Base-by-base conservation (phyloP, 1,140 invertebrate species). In the Globodera ellingtonae region DNA sequence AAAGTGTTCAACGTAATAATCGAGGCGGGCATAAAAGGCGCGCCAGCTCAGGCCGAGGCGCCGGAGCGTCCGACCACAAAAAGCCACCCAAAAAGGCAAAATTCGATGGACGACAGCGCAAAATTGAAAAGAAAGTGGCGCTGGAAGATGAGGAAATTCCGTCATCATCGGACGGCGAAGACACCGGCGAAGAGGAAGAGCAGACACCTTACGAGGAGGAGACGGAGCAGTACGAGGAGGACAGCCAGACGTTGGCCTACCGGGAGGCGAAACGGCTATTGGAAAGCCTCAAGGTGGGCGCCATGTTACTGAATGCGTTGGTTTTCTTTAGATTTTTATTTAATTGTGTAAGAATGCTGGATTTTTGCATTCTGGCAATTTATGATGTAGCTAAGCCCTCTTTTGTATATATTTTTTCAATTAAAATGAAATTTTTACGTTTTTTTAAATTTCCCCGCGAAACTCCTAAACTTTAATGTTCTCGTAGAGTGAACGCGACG, bases 271-370 rank as follows among this genome's bases (percentile, higher is more conserved):
- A 80, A 48, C 44, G 18, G 44, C 52, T 80, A 9, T 46, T 80
- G 21, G 79, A 80, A 35, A 80, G 72, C 56, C 35, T 80, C 69
- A 73, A 80, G 71, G 79, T 80, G 24, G 35, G 47, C 21, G 18
- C 18, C n/a, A 35, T 35, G 35, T 79, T 44, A 59, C 21, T 15
- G 24, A 15, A 10, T 72, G 0, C 15, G 44, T 21, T 73, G 21
- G 0, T 24, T 24, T 24, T 24, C 24, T 0, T 24, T 24, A 24
- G 24, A 24, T 24, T 24, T 35, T 35, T 35, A 35, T 2, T 35
- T 35, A 35, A 24, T 24, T 24, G 24, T 24, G 24, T 35, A 35
- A 35, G 35, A 35, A 35, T 35, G 35, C 35, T 35, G 35, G 35
- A 2, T 35, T 3, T 35, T 35, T 35, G 35, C 35, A 35, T 35